These are phyloP conservation scores for Blastomussa wellsi DNA, from an alignment of 92 coral and sea anemone genomes.

Conservation along the genomic window DNA sequence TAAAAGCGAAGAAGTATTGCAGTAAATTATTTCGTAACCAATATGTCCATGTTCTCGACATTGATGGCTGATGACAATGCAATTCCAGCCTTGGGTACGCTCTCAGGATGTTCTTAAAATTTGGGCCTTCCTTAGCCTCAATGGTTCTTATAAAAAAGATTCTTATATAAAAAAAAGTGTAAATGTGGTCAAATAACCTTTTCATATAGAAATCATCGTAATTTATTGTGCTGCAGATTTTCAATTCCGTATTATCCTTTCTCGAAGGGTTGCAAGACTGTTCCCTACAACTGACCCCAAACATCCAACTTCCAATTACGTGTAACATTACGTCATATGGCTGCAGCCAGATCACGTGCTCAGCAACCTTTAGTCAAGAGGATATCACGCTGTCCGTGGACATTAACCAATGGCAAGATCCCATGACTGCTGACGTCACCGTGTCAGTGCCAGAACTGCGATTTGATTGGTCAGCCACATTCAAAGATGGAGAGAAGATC, in stretches of 20 bases:
- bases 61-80: no score
- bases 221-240: not conserved
- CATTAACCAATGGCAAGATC: conserved; percentile 2
- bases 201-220: not conserved
- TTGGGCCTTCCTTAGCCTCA: no score
- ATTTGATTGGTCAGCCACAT: conserved; percentile 23
- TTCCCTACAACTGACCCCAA: conserved; percentile 8
- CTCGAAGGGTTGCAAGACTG: not conserved
- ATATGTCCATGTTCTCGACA: no score
- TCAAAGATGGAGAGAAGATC: conserved; percentile 17
- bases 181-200: not conserved
- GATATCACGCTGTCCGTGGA: not conserved
- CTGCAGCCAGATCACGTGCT: conserved; percentile 45
- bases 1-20: no score
- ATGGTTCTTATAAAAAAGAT: no score
- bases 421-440: conserved; percentile 13
- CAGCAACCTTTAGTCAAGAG: conserved; percentile 12
- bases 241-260: not conserved
- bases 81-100: no score
- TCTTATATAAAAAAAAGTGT: no score
- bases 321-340: not conserved
- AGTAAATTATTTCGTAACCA: no score
- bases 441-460: conserved; percentile 18
- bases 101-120: no score
- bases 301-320: not conserved